Percentiles rank a stretch among this genome's conserved stretches.
Conservation (phyloP, 2,797 vertebrate genomes). For the Pristis pectinata region DNA sequence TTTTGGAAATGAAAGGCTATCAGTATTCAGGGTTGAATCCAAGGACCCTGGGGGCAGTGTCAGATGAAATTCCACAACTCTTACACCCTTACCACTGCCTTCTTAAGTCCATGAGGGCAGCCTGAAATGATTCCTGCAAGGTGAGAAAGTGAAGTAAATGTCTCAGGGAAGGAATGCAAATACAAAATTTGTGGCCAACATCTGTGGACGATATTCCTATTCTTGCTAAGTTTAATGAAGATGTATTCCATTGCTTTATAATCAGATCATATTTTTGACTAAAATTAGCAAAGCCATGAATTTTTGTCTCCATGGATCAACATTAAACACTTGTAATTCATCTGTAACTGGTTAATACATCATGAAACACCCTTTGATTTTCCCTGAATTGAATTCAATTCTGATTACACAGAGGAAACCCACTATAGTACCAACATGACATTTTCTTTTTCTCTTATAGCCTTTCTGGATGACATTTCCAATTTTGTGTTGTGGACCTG, state of each 20-base stretch:
- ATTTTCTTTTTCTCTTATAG: not conserved
- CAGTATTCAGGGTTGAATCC: no score
- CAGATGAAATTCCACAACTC: no score
- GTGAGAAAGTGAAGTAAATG: no score
- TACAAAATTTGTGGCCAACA: not conserved
- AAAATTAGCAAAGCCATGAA: not conserved
- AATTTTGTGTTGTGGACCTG: not conserved
- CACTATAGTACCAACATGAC: not conserved
- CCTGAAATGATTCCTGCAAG: no score
- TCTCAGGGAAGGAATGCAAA: not conserved
- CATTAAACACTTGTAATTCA: not conserved
- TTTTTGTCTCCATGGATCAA: not conserved
- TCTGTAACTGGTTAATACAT: not conserved
- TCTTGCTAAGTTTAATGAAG: not conserved
- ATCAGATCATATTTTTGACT: not conserved
- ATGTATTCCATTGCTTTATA: not conserved
- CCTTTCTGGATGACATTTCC: not conserved
- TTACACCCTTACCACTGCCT: no score
- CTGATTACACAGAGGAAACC: not conserved
- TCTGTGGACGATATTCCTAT: not conserved
- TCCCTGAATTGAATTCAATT: not conserved
- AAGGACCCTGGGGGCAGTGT: no score
- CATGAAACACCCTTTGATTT: not conserved
- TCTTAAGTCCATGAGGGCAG: no score
- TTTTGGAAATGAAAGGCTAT: no score